Evolutionary conservation across 2,797 vertebrate genomes (phyloP).

Genomic region (Hippopotamyrus pictus): DNA sequence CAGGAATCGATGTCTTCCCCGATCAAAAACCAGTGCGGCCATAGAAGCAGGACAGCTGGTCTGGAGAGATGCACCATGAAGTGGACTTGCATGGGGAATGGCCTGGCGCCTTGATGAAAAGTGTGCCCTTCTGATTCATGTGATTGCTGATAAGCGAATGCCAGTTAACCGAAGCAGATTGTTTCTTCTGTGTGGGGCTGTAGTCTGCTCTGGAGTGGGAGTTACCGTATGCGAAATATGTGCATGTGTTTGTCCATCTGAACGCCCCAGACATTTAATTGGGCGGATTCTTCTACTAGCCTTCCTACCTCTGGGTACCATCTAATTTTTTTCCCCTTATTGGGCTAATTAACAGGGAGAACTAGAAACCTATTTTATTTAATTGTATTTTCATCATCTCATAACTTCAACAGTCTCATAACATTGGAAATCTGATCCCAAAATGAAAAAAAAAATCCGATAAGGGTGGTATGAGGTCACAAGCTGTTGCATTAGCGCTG

Average conservation of each 20-base stretch:
- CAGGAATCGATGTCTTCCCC: slow-evolving; percentile 38
- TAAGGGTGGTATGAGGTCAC: not conserved
- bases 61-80: slow-evolving; percentile 38
- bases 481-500: not conserved
- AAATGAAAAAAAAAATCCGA: not conserved
- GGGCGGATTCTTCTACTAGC: not conserved
- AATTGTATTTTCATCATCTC: not conserved
- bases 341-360: not conserved
- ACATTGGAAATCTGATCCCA: not conserved
- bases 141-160: slow-evolving; percentile 29
- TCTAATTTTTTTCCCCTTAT: not conserved
- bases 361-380: slow-evolving; percentile 14
- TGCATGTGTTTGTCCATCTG: slow-evolving; percentile 25
- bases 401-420: slow-evolving; percentile 2
- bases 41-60: slow-evolving; percentile 37
- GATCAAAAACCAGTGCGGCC: slow-evolving; percentile 43
- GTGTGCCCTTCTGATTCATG: slow-evolving; percentile 33
- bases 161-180: slow-evolving; percentile 45
- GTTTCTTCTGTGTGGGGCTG: slow-evolving; percentile 38
- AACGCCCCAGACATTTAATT: slow-evolving; percentile 13
- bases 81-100: slow-evolving; percentile 15
- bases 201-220: slow-evolving; percentile 31
- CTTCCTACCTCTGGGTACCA: not conserved
- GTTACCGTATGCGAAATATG: slow-evolving; percentile 30
- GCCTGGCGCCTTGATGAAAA: slow-evolving; percentile 18